A percentile compares a stretch with the other conserved stretches of the same genome.
Conservation (phyloP, 2,888 invertebrate species). For the Plusia festucae region DNA sequence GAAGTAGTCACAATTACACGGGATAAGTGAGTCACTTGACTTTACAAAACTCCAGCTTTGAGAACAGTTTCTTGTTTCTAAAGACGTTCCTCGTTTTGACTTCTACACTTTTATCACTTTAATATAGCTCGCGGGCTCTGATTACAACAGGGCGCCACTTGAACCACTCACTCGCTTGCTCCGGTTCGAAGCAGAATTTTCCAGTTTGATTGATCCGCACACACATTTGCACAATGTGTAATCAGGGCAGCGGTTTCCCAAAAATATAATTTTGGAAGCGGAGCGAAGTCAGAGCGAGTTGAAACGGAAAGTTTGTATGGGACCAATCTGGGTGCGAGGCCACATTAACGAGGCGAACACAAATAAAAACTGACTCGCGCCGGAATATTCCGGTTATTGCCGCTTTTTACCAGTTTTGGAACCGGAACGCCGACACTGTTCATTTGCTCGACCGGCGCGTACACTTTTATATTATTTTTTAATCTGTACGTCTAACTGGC, state of each 20-base stretch:
- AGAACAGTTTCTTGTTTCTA: constrained; percentile 23
- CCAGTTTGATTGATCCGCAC: constrained; percentile 8
- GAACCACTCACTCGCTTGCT: not conserved
- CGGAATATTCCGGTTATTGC: constrained; percentile 57
- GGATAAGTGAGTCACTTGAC: constrained; percentile 16
- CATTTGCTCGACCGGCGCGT: constrained; percentile 19
- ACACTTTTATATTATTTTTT: constrained; percentile 20
- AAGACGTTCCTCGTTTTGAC: constrained; percentile 8
- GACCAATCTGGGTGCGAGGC: constrained; percentile 43
- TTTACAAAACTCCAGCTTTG: constrained; percentile 12
- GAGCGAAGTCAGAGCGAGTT: constrained; percentile 37
- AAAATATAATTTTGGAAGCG: constrained; percentile 36
- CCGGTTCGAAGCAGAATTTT: constrained; percentile 4
- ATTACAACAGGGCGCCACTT: not conserved
- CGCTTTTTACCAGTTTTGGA: constrained; percentile 52
- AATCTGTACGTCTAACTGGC: constrained; percentile 10
- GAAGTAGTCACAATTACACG: constrained; percentile 20
- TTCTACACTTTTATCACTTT: constrained; percentile 12
- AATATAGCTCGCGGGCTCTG: not conserved
- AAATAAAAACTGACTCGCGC: constrained; percentile 55
- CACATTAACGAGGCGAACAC: constrained; percentile 52
- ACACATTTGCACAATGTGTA: constrained; percentile 1
- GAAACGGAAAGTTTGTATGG: constrained; percentile 53
- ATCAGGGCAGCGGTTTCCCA: constrained; percentile 19
- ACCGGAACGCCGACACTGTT: constrained; percentile 14